Evolutionary conservation across 2,113 vertebrate species (phyloP).

Genomic region (Boleophthalmus pectinirostris): DNA sequence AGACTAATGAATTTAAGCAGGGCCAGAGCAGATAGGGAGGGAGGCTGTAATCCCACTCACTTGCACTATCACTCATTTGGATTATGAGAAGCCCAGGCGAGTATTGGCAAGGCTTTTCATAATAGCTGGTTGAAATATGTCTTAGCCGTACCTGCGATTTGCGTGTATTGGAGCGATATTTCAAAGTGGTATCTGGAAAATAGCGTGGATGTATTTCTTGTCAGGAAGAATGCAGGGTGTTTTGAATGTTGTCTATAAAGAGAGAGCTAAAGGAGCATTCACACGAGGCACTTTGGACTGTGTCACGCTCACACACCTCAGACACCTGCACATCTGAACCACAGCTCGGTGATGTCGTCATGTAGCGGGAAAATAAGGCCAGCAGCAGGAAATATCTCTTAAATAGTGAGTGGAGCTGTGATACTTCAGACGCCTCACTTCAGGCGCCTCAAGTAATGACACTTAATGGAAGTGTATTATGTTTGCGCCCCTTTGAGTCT

Average conservation of each 20-base stretch:
- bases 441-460: no score
- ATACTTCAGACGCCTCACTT: no score
- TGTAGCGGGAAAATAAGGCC: no score
- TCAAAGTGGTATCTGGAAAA: not conserved
- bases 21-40: constrained; percentile 16
- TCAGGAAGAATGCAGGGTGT: not conserved
- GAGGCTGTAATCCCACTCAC: constrained; percentile 1
- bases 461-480: no score
- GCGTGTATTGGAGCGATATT: not conserved
- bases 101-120: not conserved
- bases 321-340: no score
- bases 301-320: no score
- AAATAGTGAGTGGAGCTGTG: no score
- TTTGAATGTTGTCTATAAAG: not conserved
- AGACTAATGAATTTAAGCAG: constrained; percentile 58
- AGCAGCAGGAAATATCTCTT: no score
- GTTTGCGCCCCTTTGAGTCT: no score
- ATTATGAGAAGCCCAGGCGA: constrained; percentile 23
- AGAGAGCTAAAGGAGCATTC: not conserved
- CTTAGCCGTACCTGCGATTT: not conserved
- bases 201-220: not conserved
- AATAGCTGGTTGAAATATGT: not conserved
- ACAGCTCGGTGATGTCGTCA: no score
- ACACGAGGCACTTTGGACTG: no score
- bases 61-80: constrained; percentile 28